phyloP scores from a whole-genome alignment of 2,797 vertebrate genomes.

The Alauda arvensis region DNA sequence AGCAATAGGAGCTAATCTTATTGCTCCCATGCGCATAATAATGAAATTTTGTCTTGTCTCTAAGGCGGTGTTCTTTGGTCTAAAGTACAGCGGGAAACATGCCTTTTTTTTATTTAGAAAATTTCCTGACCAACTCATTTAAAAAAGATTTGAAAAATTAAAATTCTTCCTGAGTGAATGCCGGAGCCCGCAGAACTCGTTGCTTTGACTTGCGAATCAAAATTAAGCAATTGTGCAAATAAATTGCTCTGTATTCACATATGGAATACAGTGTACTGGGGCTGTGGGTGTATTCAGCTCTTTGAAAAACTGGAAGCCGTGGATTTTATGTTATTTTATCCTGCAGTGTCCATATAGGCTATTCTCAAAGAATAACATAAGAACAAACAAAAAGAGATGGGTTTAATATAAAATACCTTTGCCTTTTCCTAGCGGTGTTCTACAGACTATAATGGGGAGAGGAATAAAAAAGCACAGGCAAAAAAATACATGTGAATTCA shows the following conservation, averaged over 20 bases:
- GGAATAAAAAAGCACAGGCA: slow-evolving; percentile 36
- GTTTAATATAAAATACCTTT: slow-evolving; percentile 64
- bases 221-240: slow-evolving; percentile 53
- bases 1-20: slow-evolving; percentile 81
- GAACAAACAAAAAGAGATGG: slow-evolving; percentile 64
- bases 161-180: slow-evolving; percentile 44
- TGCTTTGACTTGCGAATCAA: slow-evolving; percentile 47
- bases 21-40: slow-evolving; percentile 82
- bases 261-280: not conserved
- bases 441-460: slow-evolving; percentile 44
- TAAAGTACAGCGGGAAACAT: slow-evolving; percentile 69
- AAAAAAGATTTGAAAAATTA: slow-evolving; percentile 66
- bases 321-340: slow-evolving; percentile 37
- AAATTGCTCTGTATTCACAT: slow-evolving; percentile 53
- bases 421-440: slow-evolving; percentile 54
- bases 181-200: not conserved
- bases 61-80: slow-evolving; percentile 72
- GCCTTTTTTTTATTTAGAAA: slow-evolving; percentile 36
- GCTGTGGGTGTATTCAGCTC: slow-evolving; percentile 46
- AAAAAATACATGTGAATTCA: slow-evolving; percentile 90
- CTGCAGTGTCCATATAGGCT: slow-evolving; percentile 47
- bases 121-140: slow-evolving; percentile 67
- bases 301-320: slow-evolving; percentile 35
- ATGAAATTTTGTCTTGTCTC: slow-evolving; percentile 80
- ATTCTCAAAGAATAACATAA: slow-evolving; percentile 55